Evolutionary conservation across 2,797 vertebrate genomes (phyloP).

Genomic region (Potorous gilbertii): DNA sequence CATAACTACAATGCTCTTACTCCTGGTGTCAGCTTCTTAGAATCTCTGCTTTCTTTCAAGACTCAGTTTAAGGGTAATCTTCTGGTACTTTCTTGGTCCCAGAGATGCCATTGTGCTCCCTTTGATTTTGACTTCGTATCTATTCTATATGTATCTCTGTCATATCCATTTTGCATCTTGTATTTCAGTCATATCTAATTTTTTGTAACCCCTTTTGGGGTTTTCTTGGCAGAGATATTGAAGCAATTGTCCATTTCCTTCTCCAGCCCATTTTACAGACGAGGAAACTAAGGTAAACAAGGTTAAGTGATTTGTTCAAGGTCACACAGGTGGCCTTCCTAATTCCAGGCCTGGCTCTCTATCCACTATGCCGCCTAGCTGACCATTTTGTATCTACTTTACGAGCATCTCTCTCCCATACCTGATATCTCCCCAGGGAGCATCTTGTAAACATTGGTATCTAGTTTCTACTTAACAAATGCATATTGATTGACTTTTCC

Average conservation of each 20-base stretch:
- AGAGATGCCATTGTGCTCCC: not conserved
- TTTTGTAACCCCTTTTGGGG: too few relatives aligned
- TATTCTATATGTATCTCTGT: not conserved
- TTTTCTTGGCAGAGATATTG: too few relatives aligned
- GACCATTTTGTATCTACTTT: not conserved
- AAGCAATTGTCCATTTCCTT: too few relatives aligned
- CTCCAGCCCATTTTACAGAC: too few relatives aligned
- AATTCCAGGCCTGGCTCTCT: too few relatives aligned
- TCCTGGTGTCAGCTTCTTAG: not conserved
- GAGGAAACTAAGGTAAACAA: too few relatives aligned
- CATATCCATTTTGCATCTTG: not conserved
- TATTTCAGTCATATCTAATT: too few relatives aligned
- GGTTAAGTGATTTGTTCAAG: too few relatives aligned
- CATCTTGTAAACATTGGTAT: not conserved
- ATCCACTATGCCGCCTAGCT: too few relatives aligned
- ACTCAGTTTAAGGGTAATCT: not conserved
- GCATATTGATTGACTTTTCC: not conserved
- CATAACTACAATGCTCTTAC: not conserved
- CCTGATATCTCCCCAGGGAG: too few relatives aligned
- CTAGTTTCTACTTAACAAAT: not conserved
- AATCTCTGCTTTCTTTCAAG: not conserved
- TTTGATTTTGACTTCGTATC: not conserved
- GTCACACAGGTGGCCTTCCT: too few relatives aligned
- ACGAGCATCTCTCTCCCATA: not conserved
- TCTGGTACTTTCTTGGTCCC: not conserved